These are phyloP conservation scores for Pteronura brasiliensis DNA, from an alignment of 2,113 vertebrate species.

Conservation along the genomic window DNA sequence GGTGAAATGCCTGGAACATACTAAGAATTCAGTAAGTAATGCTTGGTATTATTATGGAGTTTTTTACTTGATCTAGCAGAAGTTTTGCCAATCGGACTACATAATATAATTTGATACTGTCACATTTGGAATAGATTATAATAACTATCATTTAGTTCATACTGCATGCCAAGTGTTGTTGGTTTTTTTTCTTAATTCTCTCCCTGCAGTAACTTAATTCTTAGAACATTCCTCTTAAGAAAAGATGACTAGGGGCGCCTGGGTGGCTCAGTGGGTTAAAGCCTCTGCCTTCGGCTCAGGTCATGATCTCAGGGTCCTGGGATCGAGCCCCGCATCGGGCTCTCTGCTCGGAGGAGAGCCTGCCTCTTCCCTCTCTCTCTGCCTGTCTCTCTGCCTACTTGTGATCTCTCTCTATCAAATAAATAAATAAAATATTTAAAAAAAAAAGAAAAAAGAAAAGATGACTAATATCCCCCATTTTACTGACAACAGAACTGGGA, in stretches of 20 bases:
- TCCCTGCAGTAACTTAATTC: neutral
- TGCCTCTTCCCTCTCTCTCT: too few relatives aligned
- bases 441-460: too few relatives aligned
- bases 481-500: neutral
- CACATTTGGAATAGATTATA: neutral
- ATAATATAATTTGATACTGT: neutral
- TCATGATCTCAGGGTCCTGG: too few relatives aligned
- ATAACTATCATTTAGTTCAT: neutral
- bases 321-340: too few relatives aligned
- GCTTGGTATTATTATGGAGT: neutral
- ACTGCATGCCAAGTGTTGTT: neutral
- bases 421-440: too few relatives aligned
- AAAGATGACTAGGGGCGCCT: neutral
- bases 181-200: neutral
- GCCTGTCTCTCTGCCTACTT: too few relatives aligned
- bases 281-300: too few relatives aligned
- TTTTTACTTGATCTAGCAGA: neutral
- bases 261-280: too few relatives aligned
- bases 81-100: neutral
- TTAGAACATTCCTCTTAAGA: neutral
- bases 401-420: too few relatives aligned
- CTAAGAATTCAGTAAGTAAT: neutral
- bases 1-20: neutral
- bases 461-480: neutral
- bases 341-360: too few relatives aligned